phyloP scores from a whole-genome alignment of 1,140 invertebrate species.

The Drosophila yakuba region DNA sequence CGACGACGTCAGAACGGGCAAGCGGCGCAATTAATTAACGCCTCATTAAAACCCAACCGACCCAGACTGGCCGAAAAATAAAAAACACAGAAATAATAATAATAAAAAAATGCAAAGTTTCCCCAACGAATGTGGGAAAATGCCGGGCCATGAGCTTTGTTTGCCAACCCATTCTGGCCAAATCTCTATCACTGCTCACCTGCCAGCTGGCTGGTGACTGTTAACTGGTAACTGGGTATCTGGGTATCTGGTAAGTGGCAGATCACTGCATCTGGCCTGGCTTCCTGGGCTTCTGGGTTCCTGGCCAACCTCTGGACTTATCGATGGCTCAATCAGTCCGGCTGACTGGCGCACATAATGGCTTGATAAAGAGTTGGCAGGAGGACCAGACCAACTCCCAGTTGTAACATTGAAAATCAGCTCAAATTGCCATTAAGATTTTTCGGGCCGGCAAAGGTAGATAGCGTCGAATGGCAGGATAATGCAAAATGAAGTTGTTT shows the following conservation, averaged over 20 bases:
- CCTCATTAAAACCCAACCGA: conserved; percentile 76
- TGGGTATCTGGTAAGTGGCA: not conserved
- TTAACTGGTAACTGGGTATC: not conserved
- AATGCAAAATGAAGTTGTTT: conserved; percentile 77
- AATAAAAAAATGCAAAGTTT: conserved; percentile 24
- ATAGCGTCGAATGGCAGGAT: conserved; percentile 54
- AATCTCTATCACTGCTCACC: conserved; percentile 29
- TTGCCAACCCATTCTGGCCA: conserved; percentile 32
- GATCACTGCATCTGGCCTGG: conserved; percentile 6
- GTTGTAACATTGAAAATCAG: conserved; percentile 84
- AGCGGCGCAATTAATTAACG: conserved; percentile 82
- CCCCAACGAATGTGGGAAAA: conserved; percentile 72
- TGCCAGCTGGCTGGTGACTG: conserved; percentile 16
- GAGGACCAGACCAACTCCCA: conserved; percentile 70
- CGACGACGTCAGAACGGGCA: conserved; percentile 66
- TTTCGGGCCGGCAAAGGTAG: conserved; percentile 57
- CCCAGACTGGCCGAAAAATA: conserved; percentile 33
- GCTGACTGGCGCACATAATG: conserved; percentile 65
- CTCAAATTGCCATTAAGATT: conserved; percentile 80
- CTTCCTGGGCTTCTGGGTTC: no score
- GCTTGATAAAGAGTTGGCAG: conserved; percentile 75
- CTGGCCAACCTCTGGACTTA: conserved; percentile 46
- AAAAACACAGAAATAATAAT: not conserved
- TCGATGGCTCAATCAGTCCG: conserved; percentile 72
- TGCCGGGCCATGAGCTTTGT: conserved; percentile 37